A percentile compares a stretch with the other conserved stretches of the same genome.
Conservation (phyloP, 2,797 vertebrate species). For the Champsocephalus esox region DNA sequence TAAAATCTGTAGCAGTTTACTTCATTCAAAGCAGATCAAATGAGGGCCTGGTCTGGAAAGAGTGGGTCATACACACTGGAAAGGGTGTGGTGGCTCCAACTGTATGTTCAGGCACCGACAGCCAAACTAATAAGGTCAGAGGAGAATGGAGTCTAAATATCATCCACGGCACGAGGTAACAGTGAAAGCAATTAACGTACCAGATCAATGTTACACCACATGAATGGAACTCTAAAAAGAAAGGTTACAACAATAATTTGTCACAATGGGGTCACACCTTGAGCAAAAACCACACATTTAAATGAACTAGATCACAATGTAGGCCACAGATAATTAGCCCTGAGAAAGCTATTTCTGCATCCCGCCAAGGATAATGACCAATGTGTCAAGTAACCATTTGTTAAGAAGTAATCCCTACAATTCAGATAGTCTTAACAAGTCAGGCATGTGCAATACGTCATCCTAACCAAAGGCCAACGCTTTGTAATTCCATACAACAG, state of each 20-base stretch:
- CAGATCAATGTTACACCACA: slow-evolving; percentile 32
- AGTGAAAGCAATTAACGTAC: slow-evolving; percentile 7
- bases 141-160: slow-evolving; percentile 76
- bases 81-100: slow-evolving; percentile 69
- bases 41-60: slow-evolving; percentile 78
- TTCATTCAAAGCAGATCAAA: slow-evolving; percentile 78
- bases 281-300: slow-evolving; percentile 39
- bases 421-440: background rate
- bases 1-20: slow-evolving; percentile 67
- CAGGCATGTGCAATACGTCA: background rate
- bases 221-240: slow-evolving; percentile 20
- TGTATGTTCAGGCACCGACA: slow-evolving; percentile 39
- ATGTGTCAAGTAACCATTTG: slow-evolving; percentile 14
- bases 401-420: background rate
- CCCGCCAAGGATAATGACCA: slow-evolving; percentile 32
- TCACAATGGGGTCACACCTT: slow-evolving; percentile 63
- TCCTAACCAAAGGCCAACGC: background rate
- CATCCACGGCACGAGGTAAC: slow-evolving; percentile 38
- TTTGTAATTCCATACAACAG: background rate
- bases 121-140: slow-evolving; percentile 75
- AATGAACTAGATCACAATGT: slow-evolving; percentile 75
- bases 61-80: slow-evolving; percentile 61
- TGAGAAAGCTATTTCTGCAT: slow-evolving; percentile 65
- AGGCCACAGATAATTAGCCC: slow-evolving; percentile 78
- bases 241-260: slow-evolving; percentile 36